Percentiles rank a stretch among this genome's conserved stretches.
phyloP scores from a whole-genome alignment of 2,797 vertebrate genomes.

The Naso thynnoides region DNA sequence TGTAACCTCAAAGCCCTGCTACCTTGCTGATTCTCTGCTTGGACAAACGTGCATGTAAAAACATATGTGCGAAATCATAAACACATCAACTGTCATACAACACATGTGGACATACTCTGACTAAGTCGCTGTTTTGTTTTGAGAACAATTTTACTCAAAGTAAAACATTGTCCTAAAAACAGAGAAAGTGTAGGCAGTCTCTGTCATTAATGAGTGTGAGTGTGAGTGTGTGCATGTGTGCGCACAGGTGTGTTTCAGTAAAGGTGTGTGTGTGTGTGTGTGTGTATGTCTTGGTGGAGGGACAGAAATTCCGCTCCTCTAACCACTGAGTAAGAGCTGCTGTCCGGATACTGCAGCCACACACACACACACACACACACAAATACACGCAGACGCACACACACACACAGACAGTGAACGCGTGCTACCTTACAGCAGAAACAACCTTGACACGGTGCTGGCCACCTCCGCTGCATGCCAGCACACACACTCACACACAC shows the following conservation, averaged over 20 bases:
- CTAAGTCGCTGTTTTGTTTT: slow-evolving; percentile 32
- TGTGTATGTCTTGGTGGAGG: slow-evolving; percentile 55
- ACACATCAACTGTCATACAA: slow-evolving; percentile 16
- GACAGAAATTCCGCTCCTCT: slow-evolving; percentile 55
- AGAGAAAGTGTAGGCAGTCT: slow-evolving; percentile 46
- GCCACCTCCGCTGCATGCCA: slow-evolving; percentile 75
- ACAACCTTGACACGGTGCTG: slow-evolving; percentile 77
- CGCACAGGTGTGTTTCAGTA: slow-evolving; percentile 11
- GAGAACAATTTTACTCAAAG: slow-evolving; percentile 42
- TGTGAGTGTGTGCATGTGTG: slow-evolving; percentile 13
- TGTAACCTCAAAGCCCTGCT: slow-evolving; percentile 68
- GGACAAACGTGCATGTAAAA: slow-evolving; percentile 47
- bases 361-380: slow-evolving; percentile 48
- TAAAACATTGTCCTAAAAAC: slow-evolving; percentile 44
- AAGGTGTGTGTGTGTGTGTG: slow-evolving; percentile 34
- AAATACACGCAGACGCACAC: slow-evolving; percentile 41
- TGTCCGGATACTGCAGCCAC: slow-evolving; percentile 66
- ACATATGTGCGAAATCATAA: slow-evolving; percentile 31
- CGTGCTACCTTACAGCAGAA: slow-evolving; percentile 83
- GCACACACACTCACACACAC: slow-evolving; percentile 37
- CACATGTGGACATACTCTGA: slow-evolving; percentile 8
- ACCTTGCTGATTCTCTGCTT: slow-evolving; percentile 55
- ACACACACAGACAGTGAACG: slow-evolving; percentile 51
- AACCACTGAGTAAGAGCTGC: slow-evolving; percentile 64
- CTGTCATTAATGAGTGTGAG: slow-evolving; percentile 5